These are phyloP conservation scores for Corythornis leucogaster DNA, from an alignment of 2,797 vertebrate species.

Conservation along the genomic window DNA sequence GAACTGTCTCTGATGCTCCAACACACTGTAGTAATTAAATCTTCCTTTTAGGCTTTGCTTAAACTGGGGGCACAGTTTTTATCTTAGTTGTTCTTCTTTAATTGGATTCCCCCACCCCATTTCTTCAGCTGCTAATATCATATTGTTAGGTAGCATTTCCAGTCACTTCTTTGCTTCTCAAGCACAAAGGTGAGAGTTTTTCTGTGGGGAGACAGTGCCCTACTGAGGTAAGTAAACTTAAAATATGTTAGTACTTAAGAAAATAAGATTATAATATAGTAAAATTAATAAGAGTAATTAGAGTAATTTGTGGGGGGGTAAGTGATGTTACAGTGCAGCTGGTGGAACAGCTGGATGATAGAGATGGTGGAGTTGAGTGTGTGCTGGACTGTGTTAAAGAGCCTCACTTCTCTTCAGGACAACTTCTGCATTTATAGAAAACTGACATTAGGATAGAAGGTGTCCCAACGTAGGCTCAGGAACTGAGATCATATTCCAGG, in stretches of 20 bases:
- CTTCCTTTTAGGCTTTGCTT: slow-evolving; percentile 19
- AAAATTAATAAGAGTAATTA: background rate
- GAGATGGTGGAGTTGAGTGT: background rate
- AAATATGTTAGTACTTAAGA: background rate
- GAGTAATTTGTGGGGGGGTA: background rate
- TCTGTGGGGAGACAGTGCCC: background rate
- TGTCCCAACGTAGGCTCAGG: background rate
- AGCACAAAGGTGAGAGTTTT: background rate
- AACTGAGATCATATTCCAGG: background rate
- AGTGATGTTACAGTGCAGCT: background rate
- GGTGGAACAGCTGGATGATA: background rate
- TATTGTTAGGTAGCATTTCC: background rate
- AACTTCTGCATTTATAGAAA: background rate
- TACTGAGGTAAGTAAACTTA: background rate
- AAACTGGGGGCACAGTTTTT: background rate
- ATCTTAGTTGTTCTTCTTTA: background rate
- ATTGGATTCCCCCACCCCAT: background rate
- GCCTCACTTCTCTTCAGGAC: background rate
- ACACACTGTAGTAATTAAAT: background rate
- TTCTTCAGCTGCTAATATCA: background rate
- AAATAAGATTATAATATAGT: background rate
- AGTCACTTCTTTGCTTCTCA: background rate
- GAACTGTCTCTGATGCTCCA: background rate
- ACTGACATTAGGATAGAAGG: background rate
- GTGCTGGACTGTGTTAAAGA: background rate